Evolutionary conservation across 1,140 invertebrate genomes (phyloP), one percentile per base, ranked within the genome.

Genomic region (Aphaenogaster rudis): DNA sequence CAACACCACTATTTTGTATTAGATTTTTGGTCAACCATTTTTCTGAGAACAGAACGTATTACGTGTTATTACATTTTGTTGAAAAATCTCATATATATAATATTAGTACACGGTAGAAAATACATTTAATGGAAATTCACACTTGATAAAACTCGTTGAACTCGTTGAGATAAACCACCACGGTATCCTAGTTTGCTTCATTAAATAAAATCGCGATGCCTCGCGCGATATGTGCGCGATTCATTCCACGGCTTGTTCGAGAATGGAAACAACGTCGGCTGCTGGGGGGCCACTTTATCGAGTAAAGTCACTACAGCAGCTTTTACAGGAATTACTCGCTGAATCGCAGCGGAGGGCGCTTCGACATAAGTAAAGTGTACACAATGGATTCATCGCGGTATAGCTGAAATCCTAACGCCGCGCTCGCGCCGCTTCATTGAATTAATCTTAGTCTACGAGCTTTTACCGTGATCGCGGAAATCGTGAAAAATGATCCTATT

Each of bases 221-320:
- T 45, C 39, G 66, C 39, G 8, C 48, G 42, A 59, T 57, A 71
- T 21, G 21, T 57, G 67, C 52, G 11, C 54, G 45, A 48, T 61
- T 74, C 69, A 61, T 74, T 61, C 48, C 13, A 48, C 54, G 54
- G 13, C 61, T 61, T 42, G 52, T 48, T 61, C 13, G 28, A 67
- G 39, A 54, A 21, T 21, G 28, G 39, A 86, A 77, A 72, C 33
- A 74, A 36, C 21, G 67, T 61, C 21, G 45, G 45, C 57, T 74
- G 28, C 36, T 15, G 63, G 57, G 71, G 45, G 50, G 66, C 64
- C 57, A 72, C 77, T 88, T 72, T 64, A 88, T 89, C 78, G 63
- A 63, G 87, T 88, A 92, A 93, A 94, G 89, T 92, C 91, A 88
- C 88, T 91, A 67, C 90, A 92, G 74, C 79, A 86, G 87, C 88